Evolutionary conservation across 2,113 vertebrate species (phyloP).

Genomic region (Xenopus laevis): DNA sequence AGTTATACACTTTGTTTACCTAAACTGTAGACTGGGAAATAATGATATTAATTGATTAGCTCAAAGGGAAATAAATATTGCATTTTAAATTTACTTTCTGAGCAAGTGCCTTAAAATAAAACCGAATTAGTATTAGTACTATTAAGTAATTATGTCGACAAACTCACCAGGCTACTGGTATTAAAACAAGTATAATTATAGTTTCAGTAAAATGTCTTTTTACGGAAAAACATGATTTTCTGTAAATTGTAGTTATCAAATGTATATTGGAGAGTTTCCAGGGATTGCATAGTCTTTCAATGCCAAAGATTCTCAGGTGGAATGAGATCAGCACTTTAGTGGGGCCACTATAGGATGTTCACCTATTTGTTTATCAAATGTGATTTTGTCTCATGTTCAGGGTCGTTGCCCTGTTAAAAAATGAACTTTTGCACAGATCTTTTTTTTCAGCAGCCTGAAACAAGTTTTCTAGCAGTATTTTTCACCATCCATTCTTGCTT

Average conservation of each 20-base stretch:
- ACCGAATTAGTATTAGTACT: constrained; percentile 32
- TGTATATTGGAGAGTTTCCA: too few relatives aligned
- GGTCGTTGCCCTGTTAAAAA: too few relatives aligned
- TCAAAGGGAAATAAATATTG: constrained; percentile 39
- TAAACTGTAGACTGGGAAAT: constrained; percentile 24
- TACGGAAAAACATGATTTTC: background rate
- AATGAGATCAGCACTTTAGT: too few relatives aligned
- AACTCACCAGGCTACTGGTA: constrained; percentile 36
- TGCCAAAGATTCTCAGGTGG: too few relatives aligned
- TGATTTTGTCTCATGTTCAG: too few relatives aligned
- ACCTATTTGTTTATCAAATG: too few relatives aligned
- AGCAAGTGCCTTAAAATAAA: constrained; percentile 20
- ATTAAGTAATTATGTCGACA: constrained; percentile 41
- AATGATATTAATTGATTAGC: constrained; percentile 43
- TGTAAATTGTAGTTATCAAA: background rate
- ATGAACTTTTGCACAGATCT: too few relatives aligned
- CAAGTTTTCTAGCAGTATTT: too few relatives aligned
- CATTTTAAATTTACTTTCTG: constrained; percentile 24
- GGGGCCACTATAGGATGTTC: too few relatives aligned
- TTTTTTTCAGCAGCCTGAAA: too few relatives aligned
- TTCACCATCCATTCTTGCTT: too few relatives aligned
- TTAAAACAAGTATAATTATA: constrained; percentile 35
- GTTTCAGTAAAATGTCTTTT: background rate
- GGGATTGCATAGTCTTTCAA: too few relatives aligned
- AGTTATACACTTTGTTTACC: constrained; percentile 15